phyloP scores from a whole-genome alignment of 1,140 invertebrate genomes.

The Ylistrum balloti region DNA sequence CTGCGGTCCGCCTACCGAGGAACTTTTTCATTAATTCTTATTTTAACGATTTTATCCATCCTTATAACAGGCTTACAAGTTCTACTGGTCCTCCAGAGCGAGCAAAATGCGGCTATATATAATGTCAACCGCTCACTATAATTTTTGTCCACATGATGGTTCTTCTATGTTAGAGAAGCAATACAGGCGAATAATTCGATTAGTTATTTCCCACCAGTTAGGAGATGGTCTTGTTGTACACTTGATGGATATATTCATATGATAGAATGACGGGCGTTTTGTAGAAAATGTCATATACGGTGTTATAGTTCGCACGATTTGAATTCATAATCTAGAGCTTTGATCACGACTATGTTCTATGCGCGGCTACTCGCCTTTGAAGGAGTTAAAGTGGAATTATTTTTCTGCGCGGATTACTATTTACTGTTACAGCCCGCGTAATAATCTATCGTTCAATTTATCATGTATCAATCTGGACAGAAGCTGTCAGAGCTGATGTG shows the following conservation, averaged over 20 bases:
- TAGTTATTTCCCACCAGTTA: slow-evolving; percentile 38
- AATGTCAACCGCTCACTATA: slow-evolving; percentile 33
- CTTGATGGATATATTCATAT: slow-evolving; percentile 34
- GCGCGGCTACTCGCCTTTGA: slow-evolving; percentile 36
- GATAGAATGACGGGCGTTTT: slow-evolving; percentile 37
- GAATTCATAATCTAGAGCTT: slow-evolving; percentile 24
- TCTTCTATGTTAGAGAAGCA: slow-evolving; percentile 27
- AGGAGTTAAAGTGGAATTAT: slow-evolving; percentile 39
- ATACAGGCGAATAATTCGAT: slow-evolving; percentile 7
- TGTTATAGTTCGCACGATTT: slow-evolving; percentile 25
- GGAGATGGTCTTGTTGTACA: slow-evolving; percentile 11
- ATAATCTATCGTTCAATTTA: slow-evolving; percentile 40
- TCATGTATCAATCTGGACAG: slow-evolving; percentile 34
- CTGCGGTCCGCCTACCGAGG: slow-evolving; percentile 29
- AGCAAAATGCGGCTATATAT: slow-evolving; percentile 27
- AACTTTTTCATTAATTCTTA: slow-evolving; percentile 32
- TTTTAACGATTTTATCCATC: slow-evolving; percentile 36
- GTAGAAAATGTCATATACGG: slow-evolving; percentile 33
- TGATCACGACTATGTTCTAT: not conserved
- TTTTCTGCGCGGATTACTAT: slow-evolving; percentile 38
- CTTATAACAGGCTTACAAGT: not conserved
- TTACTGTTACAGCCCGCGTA: slow-evolving; percentile 37
- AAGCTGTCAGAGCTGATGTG: slow-evolving; percentile 29
- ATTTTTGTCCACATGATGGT: slow-evolving; percentile 38
- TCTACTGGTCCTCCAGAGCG: not conserved